A percentile compares a stretch with the other conserved stretches of the same genome.
Evolutionary conservation across 2,797 vertebrate species (phyloP).

Genomic region (Leuciscus waleckii): DNA sequence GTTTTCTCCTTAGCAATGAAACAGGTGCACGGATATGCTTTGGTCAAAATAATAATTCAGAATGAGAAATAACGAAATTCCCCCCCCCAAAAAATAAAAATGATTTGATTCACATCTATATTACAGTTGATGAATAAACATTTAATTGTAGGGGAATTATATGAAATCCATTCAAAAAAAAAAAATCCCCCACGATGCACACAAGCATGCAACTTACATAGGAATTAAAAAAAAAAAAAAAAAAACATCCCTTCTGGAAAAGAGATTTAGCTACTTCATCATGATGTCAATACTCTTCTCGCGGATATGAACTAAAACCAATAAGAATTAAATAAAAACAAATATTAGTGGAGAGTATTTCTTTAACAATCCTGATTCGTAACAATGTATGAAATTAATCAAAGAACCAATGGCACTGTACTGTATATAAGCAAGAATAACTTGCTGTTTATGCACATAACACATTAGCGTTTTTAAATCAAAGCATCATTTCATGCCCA

Average conservation of each 20-base stretch:
- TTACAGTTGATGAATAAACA: not conserved
- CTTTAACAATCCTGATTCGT: not conserved
- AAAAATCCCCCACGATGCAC: constrained; percentile 3
- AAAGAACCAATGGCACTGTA: not conserved
- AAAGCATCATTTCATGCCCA: not conserved
- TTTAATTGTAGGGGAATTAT: not conserved
- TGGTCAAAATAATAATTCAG: not conserved
- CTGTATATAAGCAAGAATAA: not conserved
- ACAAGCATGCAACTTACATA: constrained; percentile 1
- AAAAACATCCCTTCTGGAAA: not conserved
- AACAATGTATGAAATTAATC: not conserved
- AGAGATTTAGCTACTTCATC: not conserved
- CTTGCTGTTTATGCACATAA: not conserved
- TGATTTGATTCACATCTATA: not conserved
- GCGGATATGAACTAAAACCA: not conserved
- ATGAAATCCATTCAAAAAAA: not conserved
- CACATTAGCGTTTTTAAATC: not conserved
- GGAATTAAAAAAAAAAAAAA: not conserved
- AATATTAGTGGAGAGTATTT: not conserved
- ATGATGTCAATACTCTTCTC: not conserved
- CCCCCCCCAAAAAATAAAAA: not conserved
- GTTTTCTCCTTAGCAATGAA: not conserved
- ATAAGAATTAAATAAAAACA: not conserved
- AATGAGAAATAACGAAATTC: not conserved
- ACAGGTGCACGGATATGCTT: not conserved